Evolutionary conservation across 2,113 vertebrate species (phyloP).

Genomic region (mouse (Mus musculus)): GRCm39 chr1:45844001-45844500

Average conservation of each 20-base stretch:
- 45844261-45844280: neutral
- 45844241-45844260: neutral
- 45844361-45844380: neutral
- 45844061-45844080: neutral
- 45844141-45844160: neutral
- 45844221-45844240: neutral
- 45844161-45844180: neutral
- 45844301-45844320: neutral
- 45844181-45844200: neutral
- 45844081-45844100: neutral
- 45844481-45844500: neutral
- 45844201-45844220: neutral
- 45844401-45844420: neutral
- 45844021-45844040: neutral
- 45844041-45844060: neutral
- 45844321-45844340: neutral
- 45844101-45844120: neutral
- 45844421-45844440: neutral
- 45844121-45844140: neutral
- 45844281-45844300: neutral
- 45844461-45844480: neutral
- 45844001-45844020: neutral
- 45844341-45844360: neutral
- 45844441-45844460: neutral
- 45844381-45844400: neutral